Percentiles rank a stretch among this genome's conserved stretches.
phyloP scores from a whole-genome alignment of 1,140 invertebrate genomes.

The Choristoneura fumiferana region DNA sequence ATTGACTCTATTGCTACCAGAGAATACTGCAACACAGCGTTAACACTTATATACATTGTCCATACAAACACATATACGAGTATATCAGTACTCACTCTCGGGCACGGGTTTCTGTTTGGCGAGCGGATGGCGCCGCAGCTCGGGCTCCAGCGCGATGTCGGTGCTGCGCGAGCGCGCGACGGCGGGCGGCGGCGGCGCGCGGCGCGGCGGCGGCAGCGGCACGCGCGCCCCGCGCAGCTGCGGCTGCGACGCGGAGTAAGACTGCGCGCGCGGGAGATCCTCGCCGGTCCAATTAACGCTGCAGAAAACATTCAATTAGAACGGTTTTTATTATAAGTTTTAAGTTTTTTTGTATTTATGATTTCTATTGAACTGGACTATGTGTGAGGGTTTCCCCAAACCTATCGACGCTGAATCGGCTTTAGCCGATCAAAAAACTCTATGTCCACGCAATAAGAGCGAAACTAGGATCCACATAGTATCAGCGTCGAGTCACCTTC shows the following conservation, averaged over 20 bases:
- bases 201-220: conserved; percentile 47
- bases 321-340: too few species aligned
- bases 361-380: neutral
- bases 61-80: too few species aligned
- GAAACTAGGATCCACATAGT: too few species aligned
- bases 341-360: neutral
- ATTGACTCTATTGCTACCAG: too few species aligned
- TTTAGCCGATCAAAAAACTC: too few species aligned
- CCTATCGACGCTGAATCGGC: too few species aligned
- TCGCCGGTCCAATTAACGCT: conserved; percentile 64
- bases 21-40: too few species aligned
- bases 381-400: too few species aligned
- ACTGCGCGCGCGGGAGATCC: conserved; percentile 41
- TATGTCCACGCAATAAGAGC: too few species aligned
- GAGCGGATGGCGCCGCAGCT: conserved; percentile 42
- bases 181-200: conserved; percentile 29
- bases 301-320: neutral
- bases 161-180: conserved; percentile 55
- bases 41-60: too few species aligned
- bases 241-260: conserved; percentile 47
- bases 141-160: conserved; percentile 40
- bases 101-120: conserved; percentile 40
- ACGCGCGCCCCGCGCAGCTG: conserved; percentile 46
- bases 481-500: too few species aligned
- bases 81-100: conserved; percentile 34